These are phyloP conservation scores for Athalia cordata DNA, from an alignment of 2,888 invertebrate species.

Conservation along the genomic window DNA sequence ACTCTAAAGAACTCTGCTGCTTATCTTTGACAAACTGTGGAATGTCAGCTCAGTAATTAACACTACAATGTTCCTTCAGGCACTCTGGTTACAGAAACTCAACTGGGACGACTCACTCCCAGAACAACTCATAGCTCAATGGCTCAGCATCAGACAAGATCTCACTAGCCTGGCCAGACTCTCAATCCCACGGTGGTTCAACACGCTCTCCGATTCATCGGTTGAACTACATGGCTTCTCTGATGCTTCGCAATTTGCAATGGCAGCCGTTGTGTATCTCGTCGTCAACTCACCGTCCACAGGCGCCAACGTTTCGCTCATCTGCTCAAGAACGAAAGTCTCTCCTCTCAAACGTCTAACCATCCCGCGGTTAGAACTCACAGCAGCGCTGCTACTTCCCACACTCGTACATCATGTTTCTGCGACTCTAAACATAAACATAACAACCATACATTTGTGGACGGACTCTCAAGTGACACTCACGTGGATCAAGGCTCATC, in stretches of 20 bases:
- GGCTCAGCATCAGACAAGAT: not conserved
- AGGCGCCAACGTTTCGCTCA: not conserved
- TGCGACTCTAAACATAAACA: not conserved
- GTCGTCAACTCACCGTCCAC: not conserved
- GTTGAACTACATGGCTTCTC: slow-evolving; percentile 43
- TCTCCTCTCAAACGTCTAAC: slow-evolving; percentile 44
- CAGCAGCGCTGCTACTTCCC: slow-evolving; percentile 39
- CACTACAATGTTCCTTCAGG: slow-evolving; percentile 17
- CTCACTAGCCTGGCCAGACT: not conserved
- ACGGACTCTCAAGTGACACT: slow-evolving; percentile 39
- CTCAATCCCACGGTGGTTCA: slow-evolving; percentile 43
- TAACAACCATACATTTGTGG: slow-evolving; percentile 5
- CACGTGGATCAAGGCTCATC: slow-evolving; percentile 40
- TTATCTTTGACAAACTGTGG: no score
- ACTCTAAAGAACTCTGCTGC: no score
- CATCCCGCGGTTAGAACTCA: slow-evolving; percentile 48
- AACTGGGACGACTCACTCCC: slow-evolving; percentile 17
- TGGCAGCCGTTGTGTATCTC: slow-evolving; percentile 27
- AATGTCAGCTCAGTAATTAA: no score
- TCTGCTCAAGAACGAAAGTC: slow-evolving; percentile 44
- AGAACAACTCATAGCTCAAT: not conserved
- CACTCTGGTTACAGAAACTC: not conserved
- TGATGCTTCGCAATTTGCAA: slow-evolving; percentile 38
- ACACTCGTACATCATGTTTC: slow-evolving; percentile 18
- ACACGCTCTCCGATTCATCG: not conserved